Base-by-base conservation (phyloP, 1,140 invertebrate genomes). In the Conopomorpha cramerella region DNA sequence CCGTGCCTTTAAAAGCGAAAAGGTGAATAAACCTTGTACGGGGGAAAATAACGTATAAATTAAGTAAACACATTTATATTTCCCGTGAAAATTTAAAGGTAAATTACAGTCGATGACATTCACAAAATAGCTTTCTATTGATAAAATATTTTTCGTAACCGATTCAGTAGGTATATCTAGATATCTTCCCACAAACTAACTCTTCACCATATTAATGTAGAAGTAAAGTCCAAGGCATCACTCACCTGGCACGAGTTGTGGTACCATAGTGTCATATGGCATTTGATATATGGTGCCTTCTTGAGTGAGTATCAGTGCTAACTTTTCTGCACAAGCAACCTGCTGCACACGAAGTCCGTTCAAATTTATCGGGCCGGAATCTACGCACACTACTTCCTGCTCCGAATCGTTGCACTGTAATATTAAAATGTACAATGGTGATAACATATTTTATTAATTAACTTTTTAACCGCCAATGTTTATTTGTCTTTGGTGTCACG, bases 311-410 rank as follows among this genome's bases (percentile, higher is more conserved):
- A 83, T 38, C 18, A 82, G 46, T 0, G 81, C 72, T 8, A 78
- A 41, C 41, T 80, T 81, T 39, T 82, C 81, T 8, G 78, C 81
- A 42, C 80, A 81, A 4, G 72, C 66, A 11, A 82, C 65, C 42
- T 82, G 79, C 39, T 79, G 71, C 8, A 83, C 55, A 36, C 80
- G 59, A 8, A 82, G 57, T 18, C 54, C 61, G n/a, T 66, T 72
- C 30, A 82, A 55, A 34, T 56, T 59, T 1, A 82, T 41, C 4
- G 65, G 53, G 2, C 70, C 66, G 11, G 40, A 40, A 8, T 78
- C 80, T 10, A 83, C 44, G 0, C 77, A 80, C 8, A 82, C 66
- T 6, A 83, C 68, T 33, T 82, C 76, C 52, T 82, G 81, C 0
- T 65, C 64, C 2, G 68, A 66, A 43, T 77, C 68, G 16, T 66